Conservation (phyloP, 1,140 invertebrate species). For the Theocolax elegans region DNA sequence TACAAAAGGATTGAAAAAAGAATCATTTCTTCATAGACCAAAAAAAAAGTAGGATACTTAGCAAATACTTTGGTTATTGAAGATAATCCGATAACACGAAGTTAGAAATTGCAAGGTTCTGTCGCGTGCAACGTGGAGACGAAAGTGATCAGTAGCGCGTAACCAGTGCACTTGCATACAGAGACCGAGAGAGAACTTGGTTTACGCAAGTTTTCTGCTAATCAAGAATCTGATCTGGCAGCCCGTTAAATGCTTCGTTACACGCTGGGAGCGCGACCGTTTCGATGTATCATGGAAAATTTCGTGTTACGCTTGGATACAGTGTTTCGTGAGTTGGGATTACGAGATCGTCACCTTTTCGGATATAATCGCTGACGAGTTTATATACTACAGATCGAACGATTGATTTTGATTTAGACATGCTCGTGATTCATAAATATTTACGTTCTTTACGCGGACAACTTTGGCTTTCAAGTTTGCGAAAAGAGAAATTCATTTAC, state of each 20-base stretch:
- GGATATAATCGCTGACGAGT: too few relatives aligned
- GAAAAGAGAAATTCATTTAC: too few relatives aligned
- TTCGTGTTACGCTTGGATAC: too few relatives aligned
- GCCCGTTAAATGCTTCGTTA: constrained; percentile 7
- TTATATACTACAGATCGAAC: too few relatives aligned
- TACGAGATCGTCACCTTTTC: too few relatives aligned
- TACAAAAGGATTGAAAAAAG: background rate
- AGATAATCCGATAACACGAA: background rate
- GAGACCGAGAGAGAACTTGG: background rate
- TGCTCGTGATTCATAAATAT: too few relatives aligned
- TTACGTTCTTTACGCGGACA: too few relatives aligned
- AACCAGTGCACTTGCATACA: background rate
- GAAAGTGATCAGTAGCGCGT: constrained; percentile 11
- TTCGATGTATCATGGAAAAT: too few relatives aligned
- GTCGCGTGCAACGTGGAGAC: constrained; percentile 11
- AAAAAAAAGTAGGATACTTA: constrained; percentile 12
- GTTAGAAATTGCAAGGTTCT: background rate
- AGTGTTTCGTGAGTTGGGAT: too few relatives aligned
- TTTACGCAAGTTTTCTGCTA: background rate
- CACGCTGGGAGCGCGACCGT: background rate
- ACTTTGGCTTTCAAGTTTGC: too few relatives aligned
- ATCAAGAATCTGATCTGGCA: background rate
- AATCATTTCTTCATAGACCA: background rate
- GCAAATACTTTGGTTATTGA: background rate
- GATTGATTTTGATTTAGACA: too few relatives aligned